A percentile compares a stretch with the other conserved stretches of the same genome.
Evolutionary conservation across 2,113 vertebrate species (phyloP).

Genomic region (Panthera leo): DNA sequence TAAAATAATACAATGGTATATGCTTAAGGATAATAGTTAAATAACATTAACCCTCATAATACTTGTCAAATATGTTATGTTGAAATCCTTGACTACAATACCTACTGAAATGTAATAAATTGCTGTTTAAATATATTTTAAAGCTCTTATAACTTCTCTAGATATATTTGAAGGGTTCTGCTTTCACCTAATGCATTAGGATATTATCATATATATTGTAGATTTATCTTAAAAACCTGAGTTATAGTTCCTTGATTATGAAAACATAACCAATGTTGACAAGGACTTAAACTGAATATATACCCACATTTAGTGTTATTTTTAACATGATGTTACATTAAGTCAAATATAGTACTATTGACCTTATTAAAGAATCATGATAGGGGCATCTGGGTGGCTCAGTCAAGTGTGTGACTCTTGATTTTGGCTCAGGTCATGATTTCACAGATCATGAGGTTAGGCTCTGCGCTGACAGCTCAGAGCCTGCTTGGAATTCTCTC

Average conservation of each 20-base stretch:
- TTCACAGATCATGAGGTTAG: too few relatives aligned
- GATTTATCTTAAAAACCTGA: background rate
- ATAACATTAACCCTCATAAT: background rate
- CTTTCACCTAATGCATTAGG: background rate
- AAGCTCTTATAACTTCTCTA: background rate
- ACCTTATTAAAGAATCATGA: background rate
- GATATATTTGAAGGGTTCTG: background rate
- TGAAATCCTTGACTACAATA: background rate
- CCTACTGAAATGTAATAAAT: background rate
- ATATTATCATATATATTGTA: background rate
- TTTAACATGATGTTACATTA: background rate
- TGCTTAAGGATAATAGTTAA: background rate
- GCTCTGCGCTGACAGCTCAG: too few relatives aligned
- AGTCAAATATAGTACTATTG: background rate
- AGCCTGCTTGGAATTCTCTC: too few relatives aligned
- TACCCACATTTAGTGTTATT: background rate
- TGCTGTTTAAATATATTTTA: background rate
- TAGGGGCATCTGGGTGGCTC: background rate
- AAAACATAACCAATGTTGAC: background rate
- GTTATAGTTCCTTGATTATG: background rate
- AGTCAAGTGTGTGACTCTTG: too few relatives aligned
- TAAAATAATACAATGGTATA: background rate
- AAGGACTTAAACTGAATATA: background rate
- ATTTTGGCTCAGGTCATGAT: too few relatives aligned
- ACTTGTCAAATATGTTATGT: background rate